Conservation (phyloP, 2,797 vertebrate genomes). For the Micromesistius poutassou region DNA sequence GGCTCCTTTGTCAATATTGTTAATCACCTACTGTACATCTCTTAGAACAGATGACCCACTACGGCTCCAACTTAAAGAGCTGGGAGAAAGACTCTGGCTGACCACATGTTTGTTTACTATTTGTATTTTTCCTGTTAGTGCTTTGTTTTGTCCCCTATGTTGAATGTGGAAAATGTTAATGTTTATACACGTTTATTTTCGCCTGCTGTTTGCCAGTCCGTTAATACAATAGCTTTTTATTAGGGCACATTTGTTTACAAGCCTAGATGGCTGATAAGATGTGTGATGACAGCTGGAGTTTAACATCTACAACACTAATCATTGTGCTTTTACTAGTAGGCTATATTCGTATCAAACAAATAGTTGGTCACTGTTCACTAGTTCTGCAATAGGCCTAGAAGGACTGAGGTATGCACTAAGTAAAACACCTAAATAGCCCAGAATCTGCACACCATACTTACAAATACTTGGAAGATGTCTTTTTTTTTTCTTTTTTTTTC, state of each 20-base stretch:
- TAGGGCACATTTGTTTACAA: neutral
- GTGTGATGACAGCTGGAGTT: neutral
- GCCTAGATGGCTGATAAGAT: neutral
- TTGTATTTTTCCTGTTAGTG: too few species aligned
- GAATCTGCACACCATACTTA: too few species aligned
- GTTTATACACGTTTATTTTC: too few species aligned
- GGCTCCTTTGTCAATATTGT: neutral
- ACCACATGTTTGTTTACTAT: too few species aligned
- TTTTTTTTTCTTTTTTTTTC: too few species aligned
- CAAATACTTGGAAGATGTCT: too few species aligned
- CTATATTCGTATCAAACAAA: neutral
- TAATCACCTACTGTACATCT: neutral
- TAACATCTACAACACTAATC: neutral
- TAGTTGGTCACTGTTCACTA: neutral
- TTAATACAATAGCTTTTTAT: neutral
- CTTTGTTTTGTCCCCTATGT: too few species aligned
- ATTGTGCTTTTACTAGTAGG: neutral
- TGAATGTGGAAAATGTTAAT: too few species aligned
- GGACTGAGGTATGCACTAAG: too few species aligned
- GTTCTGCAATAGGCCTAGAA: neutral
- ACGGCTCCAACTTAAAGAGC: too few species aligned
- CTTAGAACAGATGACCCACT: too few species aligned
- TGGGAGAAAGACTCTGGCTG: too few species aligned
- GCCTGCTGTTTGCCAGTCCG: neutral
- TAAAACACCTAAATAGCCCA: neutral